Percentiles rank a stretch among this genome's conserved stretches.
These are phyloP conservation scores for Porites cylindrica DNA, from an alignment of 92 coral and sea anemone species.

Conservation along the genomic window DNA sequence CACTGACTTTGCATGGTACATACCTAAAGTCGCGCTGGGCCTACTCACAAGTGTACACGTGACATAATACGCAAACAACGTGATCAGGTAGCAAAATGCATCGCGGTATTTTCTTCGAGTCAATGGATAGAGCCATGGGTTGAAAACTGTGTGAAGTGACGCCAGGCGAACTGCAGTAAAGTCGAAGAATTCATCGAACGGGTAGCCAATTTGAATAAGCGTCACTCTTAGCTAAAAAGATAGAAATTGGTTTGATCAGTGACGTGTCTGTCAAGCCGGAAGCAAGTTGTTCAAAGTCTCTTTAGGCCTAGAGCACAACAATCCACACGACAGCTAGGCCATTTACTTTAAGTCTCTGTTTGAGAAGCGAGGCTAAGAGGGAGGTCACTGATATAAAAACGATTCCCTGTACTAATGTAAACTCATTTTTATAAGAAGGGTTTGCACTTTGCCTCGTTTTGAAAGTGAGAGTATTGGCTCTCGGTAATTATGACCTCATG, in stretches of 20 bases:
- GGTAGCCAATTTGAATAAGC: slow-evolving; percentile 87
- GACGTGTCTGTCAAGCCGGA: background rate
- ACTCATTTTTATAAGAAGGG: no score
- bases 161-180: slow-evolving; percentile 92
- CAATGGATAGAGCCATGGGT: slow-evolving; percentile 94
- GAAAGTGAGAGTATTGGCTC: no score
- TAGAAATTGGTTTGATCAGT: background rate
- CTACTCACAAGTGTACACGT: slow-evolving; percentile 81
- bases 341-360: no score
- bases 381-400: no score
- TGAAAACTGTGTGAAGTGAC: slow-evolving; percentile 87
- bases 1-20: background rate
- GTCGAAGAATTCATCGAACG: slow-evolving; percentile 85
- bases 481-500: no score
- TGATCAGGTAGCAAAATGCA: slow-evolving; percentile 88
- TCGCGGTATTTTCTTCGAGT: slow-evolving; percentile 94
- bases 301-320: no score
- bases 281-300: background rate
- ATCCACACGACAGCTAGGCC: no score
- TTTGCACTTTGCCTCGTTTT: no score
- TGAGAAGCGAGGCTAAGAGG: no score
- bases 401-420: no score
- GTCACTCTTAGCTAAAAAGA: slow-evolving; percentile 76
- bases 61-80: slow-evolving; percentile 68
- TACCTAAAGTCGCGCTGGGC: slow-evolving; percentile 82